Evolutionary conservation across 2,888 invertebrate genomes (phyloP).

Genomic region (Nephrotoma appendiculata): DNA sequence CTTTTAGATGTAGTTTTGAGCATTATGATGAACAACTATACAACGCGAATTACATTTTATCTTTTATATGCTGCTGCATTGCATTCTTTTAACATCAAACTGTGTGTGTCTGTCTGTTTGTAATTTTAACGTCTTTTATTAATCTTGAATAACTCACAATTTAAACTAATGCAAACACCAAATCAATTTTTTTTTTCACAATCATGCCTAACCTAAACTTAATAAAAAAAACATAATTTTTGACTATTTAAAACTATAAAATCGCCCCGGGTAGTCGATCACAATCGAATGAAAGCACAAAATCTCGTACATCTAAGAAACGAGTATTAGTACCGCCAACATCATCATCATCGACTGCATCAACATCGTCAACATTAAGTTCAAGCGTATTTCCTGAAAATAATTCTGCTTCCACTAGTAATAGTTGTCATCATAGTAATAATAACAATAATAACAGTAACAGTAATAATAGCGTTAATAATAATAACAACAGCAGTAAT

Average conservation of each 20-base stretch:
- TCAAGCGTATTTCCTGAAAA: slow-evolving; percentile 16
- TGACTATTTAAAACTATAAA: slow-evolving; percentile 10
- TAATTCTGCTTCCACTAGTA: slow-evolving; percentile 21
- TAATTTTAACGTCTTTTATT: neutral
- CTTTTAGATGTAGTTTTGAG: neutral
- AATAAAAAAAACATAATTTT: slow-evolving; percentile 6
- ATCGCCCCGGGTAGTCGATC: slow-evolving; percentile 11
- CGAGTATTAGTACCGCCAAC: neutral
- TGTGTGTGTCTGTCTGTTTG: neutral
- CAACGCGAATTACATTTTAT: neutral
- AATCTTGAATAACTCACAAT: neutral
- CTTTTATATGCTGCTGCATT: neutral
- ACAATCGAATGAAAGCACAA: slow-evolving; percentile 17
- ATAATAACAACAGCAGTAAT: slow-evolving; percentile 12
- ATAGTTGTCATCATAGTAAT: slow-evolving; percentile 14
- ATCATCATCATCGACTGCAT: slow-evolving; percentile 15
- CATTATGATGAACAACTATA: neutral
- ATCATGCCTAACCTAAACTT: slow-evolving; percentile 1
- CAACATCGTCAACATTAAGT: slow-evolving; percentile 13
- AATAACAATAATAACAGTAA: slow-evolving; percentile 12
- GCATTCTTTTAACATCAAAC: neutral
- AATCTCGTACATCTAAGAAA: slow-evolving; percentile 21
- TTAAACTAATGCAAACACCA: neutral
- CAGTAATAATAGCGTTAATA: slow-evolving; percentile 4
- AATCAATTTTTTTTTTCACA: neutral